phyloP scores from a whole-genome alignment of 2,797 vertebrate genomes.

The Glyptemys insculpta region DNA sequence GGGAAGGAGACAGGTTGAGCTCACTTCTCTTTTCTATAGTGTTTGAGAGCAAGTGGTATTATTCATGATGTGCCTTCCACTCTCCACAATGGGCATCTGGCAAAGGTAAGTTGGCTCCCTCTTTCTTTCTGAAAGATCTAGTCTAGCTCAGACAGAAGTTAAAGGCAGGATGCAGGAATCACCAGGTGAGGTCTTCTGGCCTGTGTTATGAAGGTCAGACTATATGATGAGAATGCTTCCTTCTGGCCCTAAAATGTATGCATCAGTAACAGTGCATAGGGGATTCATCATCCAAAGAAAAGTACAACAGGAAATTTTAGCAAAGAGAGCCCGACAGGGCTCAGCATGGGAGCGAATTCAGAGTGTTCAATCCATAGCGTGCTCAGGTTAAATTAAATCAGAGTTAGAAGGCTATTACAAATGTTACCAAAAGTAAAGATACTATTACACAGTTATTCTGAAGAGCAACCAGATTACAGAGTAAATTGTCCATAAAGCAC shows the following conservation, averaged over 20 bases:
- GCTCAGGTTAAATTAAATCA: neutral
- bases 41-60: neutral
- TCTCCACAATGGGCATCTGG: neutral
- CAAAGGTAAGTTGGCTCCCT: neutral
- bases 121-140: neutral
- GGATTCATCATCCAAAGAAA: neutral
- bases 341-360: neutral
- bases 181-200: neutral
- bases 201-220: neutral
- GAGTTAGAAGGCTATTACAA: neutral
- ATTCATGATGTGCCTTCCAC: no score
- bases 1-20: neutral
- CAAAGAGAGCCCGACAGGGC: neutral
- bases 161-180: neutral
- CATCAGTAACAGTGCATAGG: neutral
- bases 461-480: neutral
- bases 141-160: neutral
- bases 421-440: neutral
- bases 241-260: neutral
- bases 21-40: neutral
- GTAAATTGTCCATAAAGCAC: neutral
- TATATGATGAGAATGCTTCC: neutral
- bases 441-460: neutral
- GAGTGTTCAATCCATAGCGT: neutral
- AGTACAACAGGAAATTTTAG: neutral